phyloP scores from a whole-genome alignment of 2,888 invertebrate species.

The Schrankia costaestrigalis region DNA sequence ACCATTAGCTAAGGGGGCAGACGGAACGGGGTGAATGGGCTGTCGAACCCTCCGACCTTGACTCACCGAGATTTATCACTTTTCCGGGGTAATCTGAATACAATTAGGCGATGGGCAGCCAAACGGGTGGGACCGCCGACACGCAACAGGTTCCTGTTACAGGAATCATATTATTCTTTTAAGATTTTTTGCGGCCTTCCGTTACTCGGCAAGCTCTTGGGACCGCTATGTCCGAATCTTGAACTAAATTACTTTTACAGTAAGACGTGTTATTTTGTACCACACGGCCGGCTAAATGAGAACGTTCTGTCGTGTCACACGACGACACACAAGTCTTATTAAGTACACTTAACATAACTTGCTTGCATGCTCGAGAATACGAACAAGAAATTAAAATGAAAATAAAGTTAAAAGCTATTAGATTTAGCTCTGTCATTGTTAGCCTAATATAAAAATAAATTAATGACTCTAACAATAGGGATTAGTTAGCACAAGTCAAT shows the following conservation, averaged over 20 bases:
- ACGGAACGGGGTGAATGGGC: constrained; percentile 74
- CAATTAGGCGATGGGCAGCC: constrained; percentile 70
- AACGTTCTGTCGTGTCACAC: no score
- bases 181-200: constrained; percentile 13
- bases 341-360: no score
- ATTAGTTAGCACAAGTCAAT: constrained; percentile 30
- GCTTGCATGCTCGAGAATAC: no score
- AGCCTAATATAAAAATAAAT: constrained; percentile 12
- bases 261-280: no score
- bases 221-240: neutral
- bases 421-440: no score
- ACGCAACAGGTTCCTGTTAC: constrained; percentile 59
- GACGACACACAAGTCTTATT: no score
- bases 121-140: constrained; percentile 45
- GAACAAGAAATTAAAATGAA: no score
- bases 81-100: constrained; percentile 76
- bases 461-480: constrained; percentile 14
- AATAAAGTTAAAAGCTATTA: no score
- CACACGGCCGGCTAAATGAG: no score
- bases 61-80: constrained; percentile 74
- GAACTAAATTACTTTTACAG: constrained; percentile 2
- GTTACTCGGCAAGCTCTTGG: constrained; percentile 15
- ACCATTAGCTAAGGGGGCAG: constrained; percentile 72
- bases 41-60: constrained; percentile 79
- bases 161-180: constrained; percentile 31